Evolutionary conservation across 2,113 vertebrate species (phyloP).

Genomic region (Marmota flaviventris): DNA sequence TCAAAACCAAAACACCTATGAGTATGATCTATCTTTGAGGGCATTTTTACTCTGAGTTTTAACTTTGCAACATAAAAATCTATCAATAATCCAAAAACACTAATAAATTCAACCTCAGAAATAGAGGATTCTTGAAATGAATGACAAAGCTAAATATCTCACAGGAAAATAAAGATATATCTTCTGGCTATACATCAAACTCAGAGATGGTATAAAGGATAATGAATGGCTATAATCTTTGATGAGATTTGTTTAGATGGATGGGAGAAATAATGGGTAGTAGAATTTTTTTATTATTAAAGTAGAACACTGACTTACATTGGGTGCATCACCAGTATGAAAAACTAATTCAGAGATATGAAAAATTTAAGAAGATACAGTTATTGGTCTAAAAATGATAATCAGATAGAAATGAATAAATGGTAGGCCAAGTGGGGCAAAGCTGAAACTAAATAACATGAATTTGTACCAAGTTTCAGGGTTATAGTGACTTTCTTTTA

Average conservation of each 20-base stretch:
- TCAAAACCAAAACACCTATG: neutral
- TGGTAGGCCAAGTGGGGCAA: neutral
- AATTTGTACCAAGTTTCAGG: neutral
- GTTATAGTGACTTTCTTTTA: neutral
- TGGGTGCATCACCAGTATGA: neutral
- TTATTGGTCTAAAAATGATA: neutral
- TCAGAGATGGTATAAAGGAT: neutral
- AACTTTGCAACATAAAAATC: neutral
- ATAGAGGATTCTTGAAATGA: neutral
- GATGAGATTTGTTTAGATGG: neutral
- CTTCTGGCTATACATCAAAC: neutral
- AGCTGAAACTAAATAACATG: neutral
- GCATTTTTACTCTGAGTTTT: neutral
- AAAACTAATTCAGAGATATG: neutral
- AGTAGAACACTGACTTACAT: neutral
- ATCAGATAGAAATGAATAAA: neutral
- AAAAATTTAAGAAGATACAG: neutral
- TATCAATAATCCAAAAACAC: neutral
- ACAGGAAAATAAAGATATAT: neutral
- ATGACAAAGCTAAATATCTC: neutral
- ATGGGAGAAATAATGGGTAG: neutral
- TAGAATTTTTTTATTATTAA: neutral
- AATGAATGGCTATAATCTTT: neutral
- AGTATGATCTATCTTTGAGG: neutral
- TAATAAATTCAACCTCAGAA: neutral